Conservation (phyloP, 2,113 vertebrate species). For the Piprites chloris region DNA sequence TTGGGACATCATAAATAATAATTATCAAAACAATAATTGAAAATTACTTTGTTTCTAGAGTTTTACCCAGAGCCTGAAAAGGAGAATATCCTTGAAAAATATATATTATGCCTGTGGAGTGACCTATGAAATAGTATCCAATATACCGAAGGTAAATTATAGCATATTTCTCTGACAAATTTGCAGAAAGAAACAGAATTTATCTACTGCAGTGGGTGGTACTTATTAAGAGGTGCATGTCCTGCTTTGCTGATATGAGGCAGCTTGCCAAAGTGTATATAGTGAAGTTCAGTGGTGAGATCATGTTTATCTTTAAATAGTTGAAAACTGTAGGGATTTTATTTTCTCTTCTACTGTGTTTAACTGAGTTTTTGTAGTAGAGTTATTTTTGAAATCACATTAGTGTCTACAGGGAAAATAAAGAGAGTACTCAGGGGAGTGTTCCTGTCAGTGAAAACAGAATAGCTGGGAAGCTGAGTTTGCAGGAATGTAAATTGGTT, state of each 20-base stretch:
- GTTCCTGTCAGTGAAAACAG: not conserved
- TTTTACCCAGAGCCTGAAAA: constrained; percentile 97
- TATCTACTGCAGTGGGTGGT: not conserved
- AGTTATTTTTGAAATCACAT: not conserved
- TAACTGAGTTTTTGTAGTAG: not conserved
- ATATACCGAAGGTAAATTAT: constrained; percentile 94
- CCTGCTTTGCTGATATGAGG: not conserved
- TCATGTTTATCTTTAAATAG: not conserved
- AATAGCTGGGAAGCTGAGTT: not conserved
- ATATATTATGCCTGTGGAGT: constrained; percentile 89
- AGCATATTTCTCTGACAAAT: not conserved
- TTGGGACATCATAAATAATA: not conserved
- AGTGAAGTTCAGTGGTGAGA: not conserved
- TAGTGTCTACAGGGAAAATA: not conserved
- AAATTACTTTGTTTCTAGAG: constrained; percentile 75
- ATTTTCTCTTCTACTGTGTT: not conserved
- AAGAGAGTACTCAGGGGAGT: not conserved
- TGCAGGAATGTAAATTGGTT: not conserved
- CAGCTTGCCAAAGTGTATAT: not conserved
- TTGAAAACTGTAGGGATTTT: not conserved
- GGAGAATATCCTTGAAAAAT: constrained; percentile 93
- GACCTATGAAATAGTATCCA: constrained; percentile 97
- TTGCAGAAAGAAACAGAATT: not conserved
- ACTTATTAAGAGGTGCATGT: not conserved
- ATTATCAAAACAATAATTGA: not conserved